Percentiles rank a stretch among this genome's conserved stretches.
These are phyloP conservation scores for Myodes glareolus DNA, from an alignment of 2,113 vertebrate species.

Conservation along the genomic window DNA sequence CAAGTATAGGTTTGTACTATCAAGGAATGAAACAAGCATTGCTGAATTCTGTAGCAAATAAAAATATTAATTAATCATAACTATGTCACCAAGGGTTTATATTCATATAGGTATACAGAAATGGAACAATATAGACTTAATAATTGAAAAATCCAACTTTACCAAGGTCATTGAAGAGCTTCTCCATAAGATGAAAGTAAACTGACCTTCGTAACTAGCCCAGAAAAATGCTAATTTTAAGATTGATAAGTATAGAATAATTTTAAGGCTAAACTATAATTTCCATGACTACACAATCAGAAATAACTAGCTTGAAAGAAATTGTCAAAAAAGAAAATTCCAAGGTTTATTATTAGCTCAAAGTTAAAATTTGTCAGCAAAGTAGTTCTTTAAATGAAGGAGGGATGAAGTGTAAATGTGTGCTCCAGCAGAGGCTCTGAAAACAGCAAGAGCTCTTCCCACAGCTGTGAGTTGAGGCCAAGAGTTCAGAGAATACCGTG, in stretches of 20 bases:
- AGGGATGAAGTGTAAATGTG: slow-evolving; percentile 55
- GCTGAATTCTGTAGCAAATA: slow-evolving; percentile 34
- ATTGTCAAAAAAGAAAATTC: slow-evolving; percentile 71
- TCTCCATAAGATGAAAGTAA: slow-evolving; percentile 39
- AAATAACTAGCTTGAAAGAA: slow-evolving; percentile 74
- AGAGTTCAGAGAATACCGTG: slow-evolving; percentile 64
- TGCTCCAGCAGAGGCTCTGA: slow-evolving; percentile 57
- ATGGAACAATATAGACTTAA: neutral
- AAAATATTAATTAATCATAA: slow-evolving; percentile 20
- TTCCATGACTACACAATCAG: slow-evolving; percentile 78
- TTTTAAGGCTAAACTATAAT: slow-evolving; percentile 77
- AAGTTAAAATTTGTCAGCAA: slow-evolving; percentile 76
- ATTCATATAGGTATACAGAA: neutral
- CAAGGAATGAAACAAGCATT: neutral
- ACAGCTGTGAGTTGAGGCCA: slow-evolving; percentile 69
- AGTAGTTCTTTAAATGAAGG: slow-evolving; percentile 73
- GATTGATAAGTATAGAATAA: slow-evolving; percentile 70
- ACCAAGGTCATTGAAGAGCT: slow-evolving; percentile 5
- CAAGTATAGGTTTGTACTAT: neutral
- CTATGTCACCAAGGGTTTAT: slow-evolving; percentile 16
- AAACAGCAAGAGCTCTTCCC: slow-evolving; percentile 65
- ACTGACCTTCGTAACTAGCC: slow-evolving; percentile 62
- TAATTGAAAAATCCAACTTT: slow-evolving; percentile 43
- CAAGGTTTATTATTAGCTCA: slow-evolving; percentile 71
- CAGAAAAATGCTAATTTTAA: slow-evolving; percentile 68